phyloP scores from a whole-genome alignment of 2,888 invertebrate genomes.

The Brenthis ino region DNA sequence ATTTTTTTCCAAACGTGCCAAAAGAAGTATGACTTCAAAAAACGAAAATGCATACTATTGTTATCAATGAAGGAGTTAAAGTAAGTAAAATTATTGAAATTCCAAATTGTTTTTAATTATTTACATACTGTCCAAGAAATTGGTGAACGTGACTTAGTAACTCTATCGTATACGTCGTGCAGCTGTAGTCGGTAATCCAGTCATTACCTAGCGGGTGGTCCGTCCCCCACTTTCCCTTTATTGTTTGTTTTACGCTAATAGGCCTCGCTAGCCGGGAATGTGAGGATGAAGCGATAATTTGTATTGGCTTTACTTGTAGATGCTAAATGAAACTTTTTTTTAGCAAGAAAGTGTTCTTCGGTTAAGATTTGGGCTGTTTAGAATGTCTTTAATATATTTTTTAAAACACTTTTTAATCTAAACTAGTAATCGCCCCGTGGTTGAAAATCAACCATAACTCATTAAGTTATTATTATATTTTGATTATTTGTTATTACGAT shows the following conservation, averaged over 20 bases:
- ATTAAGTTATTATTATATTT: no score
- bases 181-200: constrained; percentile 39
- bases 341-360: neutral
- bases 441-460: no score
- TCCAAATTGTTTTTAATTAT: neutral
- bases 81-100: neutral
- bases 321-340: constrained; percentile 14
- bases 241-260: constrained; percentile 42
- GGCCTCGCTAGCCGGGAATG: constrained; percentile 34
- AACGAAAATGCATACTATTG: no score
- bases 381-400: neutral
- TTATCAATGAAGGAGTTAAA: no score
- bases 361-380: neutral
- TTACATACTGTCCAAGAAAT: constrained; percentile 17
- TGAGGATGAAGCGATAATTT: constrained; percentile 37
- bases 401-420: no score
- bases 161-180: constrained; percentile 26
- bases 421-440: no score
- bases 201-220: constrained; percentile 43
- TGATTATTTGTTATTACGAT: no score
- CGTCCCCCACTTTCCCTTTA: constrained; percentile 36
- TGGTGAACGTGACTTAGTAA: constrained; percentile 17
- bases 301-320: constrained; percentile 25
- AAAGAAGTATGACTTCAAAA: no score
- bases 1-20: no score